Percentiles rank a stretch among this genome's conserved stretches.
Conservation (phyloP, 2,797 vertebrate species). For the Chromobotia macracanthus region DNA sequence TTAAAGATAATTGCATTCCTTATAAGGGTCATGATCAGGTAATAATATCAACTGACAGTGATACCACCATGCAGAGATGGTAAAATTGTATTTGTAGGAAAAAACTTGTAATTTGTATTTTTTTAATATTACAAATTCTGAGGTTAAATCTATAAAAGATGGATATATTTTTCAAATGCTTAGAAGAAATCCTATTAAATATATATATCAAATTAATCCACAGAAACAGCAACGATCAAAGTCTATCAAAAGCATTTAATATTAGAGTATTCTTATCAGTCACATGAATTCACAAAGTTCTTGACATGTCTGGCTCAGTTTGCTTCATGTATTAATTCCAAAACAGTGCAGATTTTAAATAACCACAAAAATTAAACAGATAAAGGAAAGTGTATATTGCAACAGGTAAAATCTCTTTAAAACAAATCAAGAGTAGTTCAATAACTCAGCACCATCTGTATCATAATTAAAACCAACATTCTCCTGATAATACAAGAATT, state of each 20-base stretch:
- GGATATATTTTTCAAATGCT: too few relatives aligned
- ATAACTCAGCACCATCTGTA: conserved; percentile 83
- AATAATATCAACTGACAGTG: too few relatives aligned
- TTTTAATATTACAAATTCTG: too few relatives aligned
- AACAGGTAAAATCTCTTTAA: conserved; percentile 85
- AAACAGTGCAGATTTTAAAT: conserved; percentile 87
- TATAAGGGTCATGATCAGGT: too few relatives aligned
- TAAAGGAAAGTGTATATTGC: conserved; percentile 80
- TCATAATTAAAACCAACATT: conserved; percentile 75
- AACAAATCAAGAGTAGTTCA: conserved; percentile 69
- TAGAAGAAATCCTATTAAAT: too few relatives aligned
- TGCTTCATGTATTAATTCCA: conserved; percentile 80
- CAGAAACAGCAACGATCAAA: conserved; percentile 48
- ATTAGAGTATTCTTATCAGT: conserved; percentile 87
- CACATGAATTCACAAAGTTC: conserved; percentile 93
- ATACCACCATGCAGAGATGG: too few relatives aligned
- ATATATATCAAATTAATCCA: not conserved
- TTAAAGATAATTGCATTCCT: too few relatives aligned
- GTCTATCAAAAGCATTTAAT: conserved; percentile 89
- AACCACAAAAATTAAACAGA: conserved; percentile 63
- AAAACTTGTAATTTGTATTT: too few relatives aligned
- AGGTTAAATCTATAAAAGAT: too few relatives aligned
- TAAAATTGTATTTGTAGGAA: too few relatives aligned
- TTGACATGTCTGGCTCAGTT: conserved; percentile 92
- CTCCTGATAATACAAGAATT: conserved; percentile 73